These are phyloP conservation scores for Elysia chlorotica DNA, from an alignment of 1,140 invertebrate species.

Conservation along the genomic window DNA sequence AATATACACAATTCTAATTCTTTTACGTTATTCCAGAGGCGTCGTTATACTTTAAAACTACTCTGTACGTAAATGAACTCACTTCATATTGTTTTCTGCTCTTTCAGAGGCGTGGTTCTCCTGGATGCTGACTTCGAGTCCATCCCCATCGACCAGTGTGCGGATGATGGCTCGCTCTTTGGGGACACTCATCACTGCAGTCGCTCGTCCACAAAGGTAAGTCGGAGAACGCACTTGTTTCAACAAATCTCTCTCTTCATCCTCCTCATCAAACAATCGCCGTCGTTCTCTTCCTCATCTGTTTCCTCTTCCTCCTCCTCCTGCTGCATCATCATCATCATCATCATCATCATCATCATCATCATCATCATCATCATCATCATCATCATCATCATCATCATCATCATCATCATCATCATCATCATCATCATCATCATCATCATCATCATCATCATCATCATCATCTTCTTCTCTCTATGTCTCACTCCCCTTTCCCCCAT, in stretches of 20 bases:
- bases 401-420: background rate
- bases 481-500: background rate
- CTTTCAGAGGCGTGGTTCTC: constrained; percentile 60
- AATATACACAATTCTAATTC: no score
- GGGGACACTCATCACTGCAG: constrained; percentile 61
- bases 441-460: background rate
- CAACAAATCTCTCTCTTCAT: constrained; percentile 10
- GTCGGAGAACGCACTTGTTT: background rate
- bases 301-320: background rate
- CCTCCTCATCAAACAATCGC: background rate
- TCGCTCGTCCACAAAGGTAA: constrained; percentile 60
- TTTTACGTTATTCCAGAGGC: no score
- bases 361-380: background rate
- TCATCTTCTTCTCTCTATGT: background rate
- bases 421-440: background rate
- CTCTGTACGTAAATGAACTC: no score
- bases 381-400: background rate
- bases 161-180: constrained; percentile 52
- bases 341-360: background rate
- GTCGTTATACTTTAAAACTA: no score
- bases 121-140: constrained; percentile 60
- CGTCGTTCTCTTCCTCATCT: background rate
- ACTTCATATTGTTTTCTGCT: no score
- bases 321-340: background rate
- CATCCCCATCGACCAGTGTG: constrained; percentile 64